A percentile compares a stretch with the other conserved stretches of the same genome.
phyloP scores from a whole-genome alignment of 2,797 vertebrate species.

The Psittacula echo region DNA sequence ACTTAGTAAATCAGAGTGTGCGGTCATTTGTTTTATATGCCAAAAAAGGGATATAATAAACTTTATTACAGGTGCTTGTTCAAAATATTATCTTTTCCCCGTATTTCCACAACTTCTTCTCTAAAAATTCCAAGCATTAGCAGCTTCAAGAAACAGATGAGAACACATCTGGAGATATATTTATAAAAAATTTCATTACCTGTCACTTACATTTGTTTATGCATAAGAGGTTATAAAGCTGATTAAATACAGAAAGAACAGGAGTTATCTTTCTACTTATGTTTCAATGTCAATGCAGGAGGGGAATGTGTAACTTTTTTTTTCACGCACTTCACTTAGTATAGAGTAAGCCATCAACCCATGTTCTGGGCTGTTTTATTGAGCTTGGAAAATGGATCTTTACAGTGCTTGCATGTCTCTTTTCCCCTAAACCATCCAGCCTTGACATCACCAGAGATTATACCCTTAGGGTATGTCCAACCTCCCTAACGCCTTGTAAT shows the following conservation, averaged over 20 bases:
- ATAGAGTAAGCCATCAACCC: not conserved
- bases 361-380: not conserved
- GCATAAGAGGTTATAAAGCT: not conserved
- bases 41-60: not conserved
- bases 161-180: not conserved
- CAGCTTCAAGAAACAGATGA: accelerated
- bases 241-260: not conserved
- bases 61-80: not conserved
- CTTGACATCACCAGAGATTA: conserved; percentile 46
- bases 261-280: not conserved
- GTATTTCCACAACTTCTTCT: not conserved
- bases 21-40: not conserved
- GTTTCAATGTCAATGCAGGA: not conserved
- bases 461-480: conserved; percentile 2
- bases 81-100: not conserved
- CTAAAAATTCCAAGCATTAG: not conserved
- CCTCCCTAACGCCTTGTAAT: conserved; percentile 20
- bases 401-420: not conserved
- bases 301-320: not conserved
- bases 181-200: not conserved
- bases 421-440: conserved; percentile 31
- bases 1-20: not conserved
- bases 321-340: not conserved
- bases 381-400: conserved; percentile 24
- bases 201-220: not conserved